These are phyloP conservation scores for Lutjanus argentimaculatus DNA, from an alignment of 2,797 vertebrate species.

Conservation along the genomic window DNA sequence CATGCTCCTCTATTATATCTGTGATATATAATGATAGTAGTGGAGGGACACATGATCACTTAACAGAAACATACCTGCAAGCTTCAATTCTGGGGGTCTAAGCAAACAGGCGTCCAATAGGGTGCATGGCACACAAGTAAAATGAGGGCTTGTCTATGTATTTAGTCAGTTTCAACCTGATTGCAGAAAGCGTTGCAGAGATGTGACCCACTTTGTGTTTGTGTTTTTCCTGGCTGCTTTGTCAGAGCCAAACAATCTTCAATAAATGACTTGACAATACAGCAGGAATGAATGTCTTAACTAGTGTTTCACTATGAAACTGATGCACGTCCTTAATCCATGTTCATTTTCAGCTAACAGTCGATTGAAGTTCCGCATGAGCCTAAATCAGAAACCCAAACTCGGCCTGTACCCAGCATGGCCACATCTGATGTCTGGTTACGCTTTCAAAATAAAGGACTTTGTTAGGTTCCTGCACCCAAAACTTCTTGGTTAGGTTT, in stretches of 20 bases:
- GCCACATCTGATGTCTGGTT: no score
- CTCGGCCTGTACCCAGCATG: not conserved
- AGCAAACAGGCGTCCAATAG: not conserved
- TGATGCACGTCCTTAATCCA: no score
- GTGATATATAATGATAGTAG: not conserved
- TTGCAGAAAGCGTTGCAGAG: not conserved
- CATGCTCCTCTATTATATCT: not conserved
- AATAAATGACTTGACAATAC: not conserved
- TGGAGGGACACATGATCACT: not conserved
- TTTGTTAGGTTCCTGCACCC: no score
- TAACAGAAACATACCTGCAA: not conserved
- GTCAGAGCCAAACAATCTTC: not conserved
- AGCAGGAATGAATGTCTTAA: not conserved
- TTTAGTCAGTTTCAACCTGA: conserved; percentile 2
- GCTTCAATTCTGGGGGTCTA: not conserved
- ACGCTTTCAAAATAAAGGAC: no score
- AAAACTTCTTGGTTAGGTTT: no score
- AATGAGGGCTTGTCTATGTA: not conserved
- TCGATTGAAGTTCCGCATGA: not conserved
- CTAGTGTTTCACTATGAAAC: not conserved
- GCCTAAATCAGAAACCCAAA: not conserved
- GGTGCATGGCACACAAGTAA: not conserved
- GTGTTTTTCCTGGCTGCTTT: conserved; percentile 5
- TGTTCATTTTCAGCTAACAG: not conserved
- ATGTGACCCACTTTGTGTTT: conserved; percentile 23